Conservation (phyloP, 2,113 vertebrate genomes). For the Ivindomyrus marchei region DNA sequence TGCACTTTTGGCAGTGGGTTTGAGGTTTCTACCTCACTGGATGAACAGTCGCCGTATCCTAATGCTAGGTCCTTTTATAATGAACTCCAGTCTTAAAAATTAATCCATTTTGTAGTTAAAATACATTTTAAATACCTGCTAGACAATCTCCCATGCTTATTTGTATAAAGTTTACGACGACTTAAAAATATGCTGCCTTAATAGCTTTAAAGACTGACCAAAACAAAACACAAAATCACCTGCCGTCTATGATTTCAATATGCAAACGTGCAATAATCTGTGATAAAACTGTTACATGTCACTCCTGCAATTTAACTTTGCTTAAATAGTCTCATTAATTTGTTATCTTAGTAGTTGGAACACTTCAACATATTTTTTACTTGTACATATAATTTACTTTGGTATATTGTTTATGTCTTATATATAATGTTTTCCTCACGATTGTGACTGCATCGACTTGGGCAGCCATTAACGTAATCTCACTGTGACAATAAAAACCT, state of each 20-base stretch:
- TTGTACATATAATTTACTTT: not conserved
- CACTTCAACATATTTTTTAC: not conserved
- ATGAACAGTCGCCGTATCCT: not conserved
- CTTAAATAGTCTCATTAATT: not conserved
- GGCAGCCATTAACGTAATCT: not conserved
- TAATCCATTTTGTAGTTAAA: not conserved
- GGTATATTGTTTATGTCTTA: not conserved
- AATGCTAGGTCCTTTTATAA: not conserved
- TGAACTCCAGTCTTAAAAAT: not conserved
- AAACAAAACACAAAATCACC: not conserved
- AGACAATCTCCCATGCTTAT: not conserved
- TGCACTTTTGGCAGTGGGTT: not conserved
- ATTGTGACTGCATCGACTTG: not conserved
- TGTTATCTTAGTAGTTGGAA: not conserved
- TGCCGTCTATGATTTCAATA: not conserved
- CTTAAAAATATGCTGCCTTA: not conserved
- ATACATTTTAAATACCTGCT: not conserved
- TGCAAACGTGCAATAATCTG: not conserved
- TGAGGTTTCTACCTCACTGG: not conserved
- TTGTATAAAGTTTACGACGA: not conserved
- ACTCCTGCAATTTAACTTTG: not conserved
- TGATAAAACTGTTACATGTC: not conserved
- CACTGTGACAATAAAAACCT: not conserved
- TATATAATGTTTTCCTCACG: not conserved
- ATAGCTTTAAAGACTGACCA: not conserved